Percentiles rank a stretch among this genome's conserved stretches.
phyloP scores from a whole-genome alignment of 2,888 invertebrate species.

The Tetragonisca angustula region DNA sequence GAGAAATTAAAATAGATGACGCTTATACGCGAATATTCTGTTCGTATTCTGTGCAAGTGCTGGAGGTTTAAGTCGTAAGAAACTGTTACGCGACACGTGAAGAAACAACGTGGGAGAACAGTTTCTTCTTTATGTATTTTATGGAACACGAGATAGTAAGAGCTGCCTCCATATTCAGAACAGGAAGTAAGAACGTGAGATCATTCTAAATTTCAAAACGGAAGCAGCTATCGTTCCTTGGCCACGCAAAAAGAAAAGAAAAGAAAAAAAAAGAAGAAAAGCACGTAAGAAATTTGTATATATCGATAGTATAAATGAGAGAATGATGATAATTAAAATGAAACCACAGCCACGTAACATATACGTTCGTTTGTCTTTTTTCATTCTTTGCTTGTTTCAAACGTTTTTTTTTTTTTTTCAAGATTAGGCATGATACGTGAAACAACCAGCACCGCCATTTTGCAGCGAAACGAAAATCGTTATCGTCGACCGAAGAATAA shows the following conservation, averaged over 20 bases:
- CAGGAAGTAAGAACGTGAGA: slow-evolving; percentile 39
- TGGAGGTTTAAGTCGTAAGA: slow-evolving; percentile 22
- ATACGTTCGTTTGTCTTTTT: slow-evolving; percentile 17
- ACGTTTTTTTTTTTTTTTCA: neutral
- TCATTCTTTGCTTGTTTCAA: neutral
- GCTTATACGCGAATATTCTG: slow-evolving; percentile 3
- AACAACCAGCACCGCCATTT: slow-evolving; percentile 50
- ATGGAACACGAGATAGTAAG: slow-evolving; percentile 10
- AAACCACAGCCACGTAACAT: slow-evolving; percentile 42
- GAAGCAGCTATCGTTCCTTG: slow-evolving; percentile 27
- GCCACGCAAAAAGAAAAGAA: neutral
- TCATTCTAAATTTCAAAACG: slow-evolving; percentile 36
- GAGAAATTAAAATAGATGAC: slow-evolving; percentile 19
- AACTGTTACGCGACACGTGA: neutral
- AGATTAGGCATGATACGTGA: slow-evolving; percentile 16
- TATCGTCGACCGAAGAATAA: slow-evolving; percentile 23
- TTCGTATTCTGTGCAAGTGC: slow-evolving; percentile 28
- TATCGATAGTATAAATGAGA: neutral
- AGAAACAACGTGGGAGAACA: neutral
- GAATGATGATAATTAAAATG: neutral
- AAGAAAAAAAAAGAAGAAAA: neutral
- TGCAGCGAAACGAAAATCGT: slow-evolving; percentile 16
- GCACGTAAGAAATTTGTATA: slow-evolving; percentile 4
- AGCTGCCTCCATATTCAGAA: slow-evolving; percentile 17
- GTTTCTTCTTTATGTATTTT: neutral